phyloP scores from a whole-genome alignment of 2,113 vertebrate species.

The Rynchops niger region DNA sequence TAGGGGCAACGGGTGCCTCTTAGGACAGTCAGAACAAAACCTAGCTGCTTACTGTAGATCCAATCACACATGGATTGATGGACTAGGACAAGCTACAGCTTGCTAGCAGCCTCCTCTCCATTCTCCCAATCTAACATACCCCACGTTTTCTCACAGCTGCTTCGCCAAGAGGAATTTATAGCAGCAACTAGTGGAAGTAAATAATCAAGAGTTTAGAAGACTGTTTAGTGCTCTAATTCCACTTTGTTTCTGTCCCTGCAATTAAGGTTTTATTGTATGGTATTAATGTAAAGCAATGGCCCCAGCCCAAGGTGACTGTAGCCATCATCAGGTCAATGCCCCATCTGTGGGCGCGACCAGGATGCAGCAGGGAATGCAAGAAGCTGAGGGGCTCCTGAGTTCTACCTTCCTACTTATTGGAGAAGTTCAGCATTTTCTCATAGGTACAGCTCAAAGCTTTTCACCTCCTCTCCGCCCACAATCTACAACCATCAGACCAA shows the following conservation, averaged over 20 bases:
- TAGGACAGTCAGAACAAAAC: not conserved
- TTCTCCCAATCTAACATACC: not conserved
- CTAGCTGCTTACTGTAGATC: not conserved
- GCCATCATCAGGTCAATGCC: not conserved
- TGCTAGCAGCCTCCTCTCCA: not conserved
- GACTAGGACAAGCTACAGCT: not conserved
- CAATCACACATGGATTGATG: accelerated
- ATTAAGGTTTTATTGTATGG: not conserved
- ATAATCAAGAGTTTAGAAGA: not conserved
- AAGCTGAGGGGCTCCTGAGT: not conserved
- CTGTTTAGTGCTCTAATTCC: not conserved
- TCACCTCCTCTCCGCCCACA: not conserved
- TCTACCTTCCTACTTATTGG: not conserved
- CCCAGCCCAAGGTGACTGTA: not conserved
- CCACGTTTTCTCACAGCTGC: not conserved
- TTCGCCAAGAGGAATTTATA: not conserved
- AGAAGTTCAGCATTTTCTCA: not conserved
- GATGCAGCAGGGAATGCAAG: not conserved
- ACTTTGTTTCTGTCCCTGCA: not conserved
- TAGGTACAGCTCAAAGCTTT: not conserved
- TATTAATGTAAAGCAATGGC: not conserved
- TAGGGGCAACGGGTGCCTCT: not conserved
- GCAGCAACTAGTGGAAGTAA: not conserved
- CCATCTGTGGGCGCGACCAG: not conserved
- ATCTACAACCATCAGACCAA: not conserved